phyloP scores from a whole-genome alignment of 2,888 invertebrate species.

The Hirtodrosophila cameraria region DNA sequence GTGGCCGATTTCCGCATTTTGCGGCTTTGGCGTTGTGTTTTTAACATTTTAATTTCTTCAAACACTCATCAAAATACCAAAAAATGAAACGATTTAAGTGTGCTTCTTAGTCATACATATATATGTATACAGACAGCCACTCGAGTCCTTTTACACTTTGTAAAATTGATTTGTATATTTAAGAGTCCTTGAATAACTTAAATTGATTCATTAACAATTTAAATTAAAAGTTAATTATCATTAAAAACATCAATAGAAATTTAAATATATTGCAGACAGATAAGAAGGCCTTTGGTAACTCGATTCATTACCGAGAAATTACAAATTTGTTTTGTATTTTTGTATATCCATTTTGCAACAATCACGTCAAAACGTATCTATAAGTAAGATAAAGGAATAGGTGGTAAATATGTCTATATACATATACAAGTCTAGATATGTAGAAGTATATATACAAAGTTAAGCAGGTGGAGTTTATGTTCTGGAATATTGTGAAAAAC shows the following conservation, averaged over 20 bases:
- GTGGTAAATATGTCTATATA: no score
- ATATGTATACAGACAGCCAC: no score
- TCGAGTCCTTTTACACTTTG: slow-evolving; percentile 5
- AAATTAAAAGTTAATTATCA: not conserved
- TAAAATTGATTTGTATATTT: slow-evolving; percentile 7
- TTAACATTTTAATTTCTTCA: not conserved
- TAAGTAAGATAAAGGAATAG: no score
- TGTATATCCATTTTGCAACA: no score
- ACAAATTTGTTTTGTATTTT: not conserved
- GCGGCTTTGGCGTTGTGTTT: not conserved
- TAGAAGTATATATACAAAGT: no score
- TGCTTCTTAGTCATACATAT: no score
- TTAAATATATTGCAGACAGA: not conserved
- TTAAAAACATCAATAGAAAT: slow-evolving; percentile 22
- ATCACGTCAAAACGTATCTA: no score
- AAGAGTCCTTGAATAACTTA: not conserved
- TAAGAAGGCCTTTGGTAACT: not conserved
- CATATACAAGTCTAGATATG: no score
- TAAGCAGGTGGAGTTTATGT: no score
- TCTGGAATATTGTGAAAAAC: no score
- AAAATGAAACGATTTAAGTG: not conserved
- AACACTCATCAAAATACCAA: not conserved
- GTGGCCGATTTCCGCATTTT: slow-evolving; percentile 11
- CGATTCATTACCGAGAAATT: not conserved
- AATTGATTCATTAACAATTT: not conserved